Evolutionary conservation across 2,888 invertebrate species (phyloP).

Genomic region (Ormyrus nitidulus): DNA sequence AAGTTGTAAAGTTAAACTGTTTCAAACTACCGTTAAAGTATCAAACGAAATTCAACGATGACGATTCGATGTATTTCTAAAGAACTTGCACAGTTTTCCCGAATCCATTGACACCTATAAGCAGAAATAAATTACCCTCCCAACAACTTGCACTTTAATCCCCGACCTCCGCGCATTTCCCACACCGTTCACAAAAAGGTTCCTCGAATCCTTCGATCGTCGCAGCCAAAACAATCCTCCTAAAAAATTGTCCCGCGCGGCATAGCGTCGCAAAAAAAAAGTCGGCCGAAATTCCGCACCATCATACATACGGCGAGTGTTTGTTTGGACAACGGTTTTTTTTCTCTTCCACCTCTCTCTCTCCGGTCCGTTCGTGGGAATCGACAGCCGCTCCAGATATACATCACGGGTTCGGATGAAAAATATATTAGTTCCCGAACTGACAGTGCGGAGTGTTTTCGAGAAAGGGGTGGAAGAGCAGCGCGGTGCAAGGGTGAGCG

Average conservation of each 20-base stretch:
- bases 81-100: too few relatives aligned
- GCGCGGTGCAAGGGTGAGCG: conserved; percentile 43
- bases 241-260: conserved; percentile 1
- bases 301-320: conserved; percentile 67
- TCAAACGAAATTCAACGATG: too few relatives aligned
- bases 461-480: conserved; percentile 60
- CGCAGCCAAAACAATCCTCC: conserved; percentile 37
- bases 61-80: too few relatives aligned
- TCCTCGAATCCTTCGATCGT: not conserved
- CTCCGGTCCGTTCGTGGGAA: conserved; percentile 69
- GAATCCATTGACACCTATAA: not conserved
- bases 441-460: conserved; percentile 75
- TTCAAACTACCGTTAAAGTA: too few relatives aligned
- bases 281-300: conserved; percentile 28
- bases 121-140: conserved; percentile 12
- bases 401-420: conserved; percentile 71
- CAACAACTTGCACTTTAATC: conserved; percentile 7
- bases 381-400: conserved; percentile 58
- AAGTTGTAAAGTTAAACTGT: too few relatives aligned
- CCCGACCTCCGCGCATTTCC: conserved; percentile 1
- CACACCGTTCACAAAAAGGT: not conserved
- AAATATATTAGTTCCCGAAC: conserved; percentile 75
- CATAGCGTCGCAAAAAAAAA: conserved; percentile 25
- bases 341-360: conserved; percentile 17
- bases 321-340: conserved; percentile 75